Percentiles rank a stretch among this genome's conserved stretches.
phyloP scores from a whole-genome alignment of 2,797 vertebrate genomes.

The Sebastes trivittatus region DNA sequence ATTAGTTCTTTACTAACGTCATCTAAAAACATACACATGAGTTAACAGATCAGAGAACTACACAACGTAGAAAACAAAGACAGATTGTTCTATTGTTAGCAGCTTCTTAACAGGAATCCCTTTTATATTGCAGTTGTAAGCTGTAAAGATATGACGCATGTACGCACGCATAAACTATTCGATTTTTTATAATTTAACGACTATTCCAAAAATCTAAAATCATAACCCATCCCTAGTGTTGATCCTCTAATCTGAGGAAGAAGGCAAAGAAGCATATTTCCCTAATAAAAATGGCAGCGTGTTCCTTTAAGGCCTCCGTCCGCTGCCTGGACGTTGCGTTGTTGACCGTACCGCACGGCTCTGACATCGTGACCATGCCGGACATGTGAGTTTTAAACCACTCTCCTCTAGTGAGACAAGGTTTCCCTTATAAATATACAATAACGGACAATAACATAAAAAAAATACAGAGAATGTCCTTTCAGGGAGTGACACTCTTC shows the following conservation, averaged over 20 bases:
- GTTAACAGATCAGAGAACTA: neutral
- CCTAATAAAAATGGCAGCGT: neutral
- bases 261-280: neutral
- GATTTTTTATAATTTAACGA: too few relatives aligned
- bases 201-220: too few relatives aligned
- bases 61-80: neutral
- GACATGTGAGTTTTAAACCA: neutral
- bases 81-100: conserved; percentile 8
- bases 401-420: neutral
- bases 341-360: neutral
- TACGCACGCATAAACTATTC: too few relatives aligned
- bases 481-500: conserved; percentile 5
- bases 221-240: neutral
- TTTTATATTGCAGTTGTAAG: neutral
- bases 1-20: neutral
- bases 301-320: neutral
- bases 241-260: neutral
- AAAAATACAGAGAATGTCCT: conserved; percentile 3
- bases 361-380: neutral
- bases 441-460: neutral
- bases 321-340: neutral
- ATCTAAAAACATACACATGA: neutral
- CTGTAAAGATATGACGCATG: neutral
- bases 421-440: neutral
- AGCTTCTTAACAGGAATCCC: neutral